These are phyloP conservation scores for Scophthalmus maximus DNA, from an alignment of 2,113 vertebrate species.

Conservation along the genomic window DNA sequence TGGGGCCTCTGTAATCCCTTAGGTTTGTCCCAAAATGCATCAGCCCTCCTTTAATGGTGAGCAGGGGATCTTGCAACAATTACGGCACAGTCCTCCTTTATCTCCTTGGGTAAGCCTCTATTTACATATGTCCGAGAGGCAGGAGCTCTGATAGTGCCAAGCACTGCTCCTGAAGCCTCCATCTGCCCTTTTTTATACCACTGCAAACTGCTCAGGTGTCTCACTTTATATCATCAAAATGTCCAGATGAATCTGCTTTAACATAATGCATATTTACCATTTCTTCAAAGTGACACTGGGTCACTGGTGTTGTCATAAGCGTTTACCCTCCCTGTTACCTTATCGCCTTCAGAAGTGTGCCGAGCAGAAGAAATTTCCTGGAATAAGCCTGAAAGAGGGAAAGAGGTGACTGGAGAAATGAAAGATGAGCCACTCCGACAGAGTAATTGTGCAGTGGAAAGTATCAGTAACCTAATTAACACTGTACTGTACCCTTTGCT, in stretches of 20 bases:
- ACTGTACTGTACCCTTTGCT: slow-evolving; percentile 65
- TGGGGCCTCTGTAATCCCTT: slow-evolving; percentile 55
- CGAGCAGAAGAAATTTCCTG: not conserved
- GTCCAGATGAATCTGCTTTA: slow-evolving; percentile 6
- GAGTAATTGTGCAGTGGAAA: slow-evolving; percentile 74
- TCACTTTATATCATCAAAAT: not conserved
- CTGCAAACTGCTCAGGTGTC: slow-evolving; percentile 38
- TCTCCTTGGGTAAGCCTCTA: slow-evolving; percentile 69
- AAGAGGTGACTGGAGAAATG: slow-evolving; percentile 50
- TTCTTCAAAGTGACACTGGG: slow-evolving; percentile 6
- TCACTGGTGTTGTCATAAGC: not conserved
- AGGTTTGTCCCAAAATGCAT: slow-evolving; percentile 55
- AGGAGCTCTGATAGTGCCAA: slow-evolving; percentile 30
- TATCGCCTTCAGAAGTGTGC: not conserved
- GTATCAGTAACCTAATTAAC: slow-evolving; percentile 79
- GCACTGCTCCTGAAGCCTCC: slow-evolving; percentile 30
- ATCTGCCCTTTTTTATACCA: slow-evolving; percentile 15
- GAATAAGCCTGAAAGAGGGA: slow-evolving; percentile 38
- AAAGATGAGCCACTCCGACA: slow-evolving; percentile 71
- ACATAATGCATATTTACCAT: slow-evolving; percentile 2
- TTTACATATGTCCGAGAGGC: slow-evolving; percentile 73
- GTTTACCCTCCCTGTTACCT: not conserved
- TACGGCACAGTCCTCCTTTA: slow-evolving; percentile 64
- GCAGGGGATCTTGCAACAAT: slow-evolving; percentile 68
- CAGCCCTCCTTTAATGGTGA: slow-evolving; percentile 38